Evolutionary conservation across 2,888 invertebrate genomes (phyloP).

Genomic region (Cheilosia vernalis): DNA sequence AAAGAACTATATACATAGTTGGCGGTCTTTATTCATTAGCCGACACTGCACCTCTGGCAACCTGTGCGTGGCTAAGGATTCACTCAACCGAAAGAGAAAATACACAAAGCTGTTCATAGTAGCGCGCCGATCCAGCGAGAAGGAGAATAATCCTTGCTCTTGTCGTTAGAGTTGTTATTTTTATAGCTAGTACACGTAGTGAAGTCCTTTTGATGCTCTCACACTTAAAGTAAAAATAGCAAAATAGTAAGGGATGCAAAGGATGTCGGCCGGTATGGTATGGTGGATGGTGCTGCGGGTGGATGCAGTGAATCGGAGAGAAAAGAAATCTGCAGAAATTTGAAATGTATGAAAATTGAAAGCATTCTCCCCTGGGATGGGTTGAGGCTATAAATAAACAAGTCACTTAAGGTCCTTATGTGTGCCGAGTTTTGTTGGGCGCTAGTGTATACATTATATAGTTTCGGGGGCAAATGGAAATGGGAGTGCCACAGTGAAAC

Average conservation of each 20-base stretch:
- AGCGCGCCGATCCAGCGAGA: neutral
- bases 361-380: conserved; percentile 35
- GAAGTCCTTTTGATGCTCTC: conserved; percentile 27
- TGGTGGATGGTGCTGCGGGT: neutral
- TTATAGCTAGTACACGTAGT: conserved; percentile 6
- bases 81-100: conserved; percentile 37
- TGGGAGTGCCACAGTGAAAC: neutral
- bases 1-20: neutral
- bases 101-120: conserved; percentile 21
- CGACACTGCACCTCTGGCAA: conserved; percentile 1
- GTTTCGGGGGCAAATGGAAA: neutral
- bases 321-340: conserved; percentile 52
- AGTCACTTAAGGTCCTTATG: conserved; percentile 50
- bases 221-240: conserved; percentile 16
- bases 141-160: conserved; percentile 9
- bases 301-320: conserved; percentile 51
- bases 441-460: neutral
- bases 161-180: conserved; percentile 13
- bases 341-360: conserved; percentile 53
- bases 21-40: neutral
- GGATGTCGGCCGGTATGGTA: neutral
- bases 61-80: conserved; percentile 34
- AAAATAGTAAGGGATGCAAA: conserved; percentile 50
- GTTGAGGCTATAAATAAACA: conserved; percentile 54
- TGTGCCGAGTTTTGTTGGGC: neutral